Evolutionary conservation across 2,888 invertebrate genomes (phyloP).

Genomic region (Leptogaster cylindrica): DNA sequence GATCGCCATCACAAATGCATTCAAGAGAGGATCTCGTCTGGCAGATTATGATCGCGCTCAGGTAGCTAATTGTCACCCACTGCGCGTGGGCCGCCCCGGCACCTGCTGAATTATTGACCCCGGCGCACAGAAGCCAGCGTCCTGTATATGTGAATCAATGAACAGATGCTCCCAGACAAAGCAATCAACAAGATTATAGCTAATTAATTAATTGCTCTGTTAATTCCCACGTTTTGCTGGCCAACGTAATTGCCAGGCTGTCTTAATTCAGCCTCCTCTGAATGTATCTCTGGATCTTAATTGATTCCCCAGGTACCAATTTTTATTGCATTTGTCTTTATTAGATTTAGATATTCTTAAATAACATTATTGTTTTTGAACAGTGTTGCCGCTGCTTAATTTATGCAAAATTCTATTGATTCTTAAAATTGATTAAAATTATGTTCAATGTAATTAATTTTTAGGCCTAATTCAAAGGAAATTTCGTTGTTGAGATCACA

Average conservation of each 20-base stretch:
- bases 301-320: not conserved
- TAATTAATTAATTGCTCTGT: slow-evolving; percentile 37
- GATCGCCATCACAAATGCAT: slow-evolving; percentile 35
- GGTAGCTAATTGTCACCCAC: slow-evolving; percentile 52
- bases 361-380: slow-evolving; percentile 33
- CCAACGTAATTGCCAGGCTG: slow-evolving; percentile 12
- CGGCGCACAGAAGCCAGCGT: slow-evolving; percentile 28
- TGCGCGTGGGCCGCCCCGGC: slow-evolving; percentile 49
- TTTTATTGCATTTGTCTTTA: slow-evolving; percentile 26
- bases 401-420: no score
- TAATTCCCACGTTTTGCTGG: slow-evolving; percentile 26
- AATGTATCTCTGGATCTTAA: slow-evolving; percentile 25
- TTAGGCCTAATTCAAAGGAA: no score
- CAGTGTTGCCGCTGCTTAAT: no score
- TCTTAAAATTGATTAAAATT: no score
- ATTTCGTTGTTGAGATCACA: no score
- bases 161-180: slow-evolving; percentile 24
- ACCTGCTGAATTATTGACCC: slow-evolving; percentile 32
- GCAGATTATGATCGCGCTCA: slow-evolving; percentile 41
- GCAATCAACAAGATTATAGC: slow-evolving; percentile 24
- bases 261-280: slow-evolving; percentile 18
- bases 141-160: not conserved
- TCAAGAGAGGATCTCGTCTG: slow-evolving; percentile 48
- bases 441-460: no score
- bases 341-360: not conserved